Evolutionary conservation across 2,113 vertebrate species (phyloP).

Genomic region (Lynx canadensis): DNA sequence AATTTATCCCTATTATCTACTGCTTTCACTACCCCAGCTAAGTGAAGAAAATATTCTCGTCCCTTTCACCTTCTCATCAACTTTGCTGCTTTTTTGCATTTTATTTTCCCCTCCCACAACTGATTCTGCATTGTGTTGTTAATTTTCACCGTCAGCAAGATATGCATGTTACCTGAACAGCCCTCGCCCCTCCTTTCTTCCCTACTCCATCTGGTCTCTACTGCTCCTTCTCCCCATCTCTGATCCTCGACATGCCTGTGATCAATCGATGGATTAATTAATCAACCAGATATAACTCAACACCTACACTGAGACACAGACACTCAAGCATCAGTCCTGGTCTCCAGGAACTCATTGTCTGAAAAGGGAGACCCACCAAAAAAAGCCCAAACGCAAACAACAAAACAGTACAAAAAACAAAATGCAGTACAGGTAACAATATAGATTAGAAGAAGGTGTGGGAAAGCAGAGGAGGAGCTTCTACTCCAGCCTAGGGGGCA

Average conservation of each 20-base stretch:
- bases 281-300: neutral
- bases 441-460: neutral
- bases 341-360: neutral
- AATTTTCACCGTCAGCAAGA: neutral
- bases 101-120: neutral
- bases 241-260: neutral
- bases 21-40: constrained; percentile 43
- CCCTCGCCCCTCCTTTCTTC: neutral
- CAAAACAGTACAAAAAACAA: neutral
- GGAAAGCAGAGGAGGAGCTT: neutral
- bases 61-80: neutral
- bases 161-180: neutral
- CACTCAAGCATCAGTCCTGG: neutral
- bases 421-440: neutral
- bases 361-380: neutral
- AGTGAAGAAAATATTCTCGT: constrained; percentile 15
- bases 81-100: neutral
- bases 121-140: neutral
- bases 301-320: neutral
- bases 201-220: neutral
- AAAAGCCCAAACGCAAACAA: neutral
- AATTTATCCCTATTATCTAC: constrained; percentile 79
- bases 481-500: neutral
- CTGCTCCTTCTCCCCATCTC: neutral
- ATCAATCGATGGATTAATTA: neutral